Base-by-base conservation (phyloP, 1,140 invertebrate species). In the Drosophila quadrilineata region DNA sequence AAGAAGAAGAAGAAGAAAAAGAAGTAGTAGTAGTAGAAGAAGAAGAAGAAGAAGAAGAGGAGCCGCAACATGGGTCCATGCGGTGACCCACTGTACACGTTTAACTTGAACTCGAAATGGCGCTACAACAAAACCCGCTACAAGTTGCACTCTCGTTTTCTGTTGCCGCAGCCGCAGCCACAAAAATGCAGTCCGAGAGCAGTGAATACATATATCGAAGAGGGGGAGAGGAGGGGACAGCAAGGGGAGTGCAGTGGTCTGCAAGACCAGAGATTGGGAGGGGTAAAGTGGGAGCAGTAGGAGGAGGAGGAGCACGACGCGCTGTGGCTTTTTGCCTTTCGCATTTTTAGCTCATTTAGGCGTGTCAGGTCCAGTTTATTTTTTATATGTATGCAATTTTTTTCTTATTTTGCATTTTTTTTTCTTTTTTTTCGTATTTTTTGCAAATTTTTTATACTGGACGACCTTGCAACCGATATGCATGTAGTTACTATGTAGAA, bases 381-480 rank as follows among this genome's bases (percentile, higher is more conserved):
- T 38, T 38, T 12, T n/a, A n/a, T n/a, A n/a, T n/a, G 19, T 57
- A 48, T 46, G 31, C 40, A n/a, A n/a, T n/a, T 84, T 75, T 82
- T 57, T 60, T 53, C 28, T 45, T 28, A 16, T 21, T 63, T 48
- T 56, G 43, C 50, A 56, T 49, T 57, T 65, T 45, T 26, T 17
- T 58, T 35, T 43, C 9, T 19, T 28, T 62, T 19, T 49, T 53
- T 43, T 46, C n/a, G n/a, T 45, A 46, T 43, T 45, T 38, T 58
- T 64, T 54, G 17, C 21, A 21, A 22, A 10, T n/a, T n/a, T n/a
- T n/a, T 48, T 49, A 70, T 73, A 87, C 58, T 58, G 72, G 84
- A 87, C 84, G 84, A 87, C 84, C 84, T 87, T 87, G 84, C 84
- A 87, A 77, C 76, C 66, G 73, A 86, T 84, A 74, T 68, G 60